Percentiles rank a stretch among this genome's conserved stretches.
Conservation (phyloP, 2,797 vertebrate genomes). For the Antennarius maculatus region DNA sequence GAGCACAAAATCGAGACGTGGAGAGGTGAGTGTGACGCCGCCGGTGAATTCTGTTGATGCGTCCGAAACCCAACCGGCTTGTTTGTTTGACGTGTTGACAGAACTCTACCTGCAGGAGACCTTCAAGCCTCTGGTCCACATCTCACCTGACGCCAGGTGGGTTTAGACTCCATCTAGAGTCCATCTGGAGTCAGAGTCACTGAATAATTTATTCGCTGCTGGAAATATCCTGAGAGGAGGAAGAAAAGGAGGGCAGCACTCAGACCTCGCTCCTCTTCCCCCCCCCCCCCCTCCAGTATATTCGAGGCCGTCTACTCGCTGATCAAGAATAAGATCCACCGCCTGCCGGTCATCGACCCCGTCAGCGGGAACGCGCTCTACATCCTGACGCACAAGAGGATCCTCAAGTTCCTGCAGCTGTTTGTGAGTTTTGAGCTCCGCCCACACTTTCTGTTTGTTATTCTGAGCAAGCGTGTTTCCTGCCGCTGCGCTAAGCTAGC, state of each 20-base stretch:
- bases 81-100: conserved; percentile 62
- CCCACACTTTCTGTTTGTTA: too few species aligned
- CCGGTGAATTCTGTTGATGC: too few species aligned
- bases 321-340: conserved; percentile 96
- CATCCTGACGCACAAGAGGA: conserved; percentile 98
- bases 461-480: too few species aligned
- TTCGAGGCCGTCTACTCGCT: conserved; percentile 96
- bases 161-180: neutral
- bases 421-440: conserved; percentile 52
- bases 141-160: conserved; percentile 94
- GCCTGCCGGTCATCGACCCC: conserved; percentile 95
- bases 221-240: conserved; percentile 5
- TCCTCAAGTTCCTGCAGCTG: conserved; percentile 97
- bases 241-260: neutral
- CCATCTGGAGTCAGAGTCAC: neutral
- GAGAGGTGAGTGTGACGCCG: conserved; percentile 83
- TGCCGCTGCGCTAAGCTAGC: too few species aligned
- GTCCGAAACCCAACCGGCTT: neutral
- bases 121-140: conserved; percentile 98
- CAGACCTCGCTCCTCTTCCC: neutral
- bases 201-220: conserved; percentile 29
- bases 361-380: conserved; percentile 97
- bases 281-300: conserved; percentile 64
- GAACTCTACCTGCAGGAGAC: conserved; percentile 98
- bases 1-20: conserved; percentile 97